Evolutionary conservation across 1,140 invertebrate species (phyloP).

Genomic region (Bombus haemorrhoidalis): DNA sequence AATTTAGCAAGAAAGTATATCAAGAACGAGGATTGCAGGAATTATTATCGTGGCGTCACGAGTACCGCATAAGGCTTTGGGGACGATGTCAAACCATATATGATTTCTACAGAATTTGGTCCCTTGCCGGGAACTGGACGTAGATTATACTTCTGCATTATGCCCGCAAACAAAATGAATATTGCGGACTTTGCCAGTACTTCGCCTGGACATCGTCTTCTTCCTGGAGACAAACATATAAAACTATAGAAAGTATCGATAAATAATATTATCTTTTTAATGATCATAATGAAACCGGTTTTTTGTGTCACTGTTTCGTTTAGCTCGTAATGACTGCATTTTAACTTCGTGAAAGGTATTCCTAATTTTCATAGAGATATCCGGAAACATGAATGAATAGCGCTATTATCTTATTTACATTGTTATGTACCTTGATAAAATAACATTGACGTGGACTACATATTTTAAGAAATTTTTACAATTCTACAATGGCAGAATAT

Average conservation of each 20-base stretch:
- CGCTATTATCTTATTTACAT: not conserved
- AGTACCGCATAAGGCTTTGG: constrained; percentile 77
- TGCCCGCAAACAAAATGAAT: constrained; percentile 88
- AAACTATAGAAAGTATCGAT: not conserved
- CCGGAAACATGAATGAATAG: not conserved
- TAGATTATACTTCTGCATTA: constrained; percentile 84
- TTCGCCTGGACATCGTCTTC: constrained; percentile 90
- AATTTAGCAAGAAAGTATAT: too few species aligned
- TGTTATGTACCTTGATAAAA: not conserved
- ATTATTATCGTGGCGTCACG: constrained; percentile 61
- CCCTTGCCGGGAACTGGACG: constrained; percentile 73
- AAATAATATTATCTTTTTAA: not conserved
- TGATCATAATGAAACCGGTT: not conserved
- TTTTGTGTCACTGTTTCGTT: not conserved
- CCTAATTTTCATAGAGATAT: not conserved
- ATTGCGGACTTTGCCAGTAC: constrained; percentile 88
- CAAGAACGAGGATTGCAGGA: not conserved
- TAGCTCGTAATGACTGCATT: not conserved
- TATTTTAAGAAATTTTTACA: not conserved
- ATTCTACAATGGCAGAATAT: not conserved
- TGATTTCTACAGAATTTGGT: constrained; percentile 64
- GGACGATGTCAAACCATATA: constrained; percentile 72
- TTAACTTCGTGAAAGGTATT: not conserved
- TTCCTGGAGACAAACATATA: constrained; percentile 82
- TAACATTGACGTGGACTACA: not conserved